phyloP scores from a whole-genome alignment of 2,888 invertebrate species.

The Nomada goodeniana region DNA sequence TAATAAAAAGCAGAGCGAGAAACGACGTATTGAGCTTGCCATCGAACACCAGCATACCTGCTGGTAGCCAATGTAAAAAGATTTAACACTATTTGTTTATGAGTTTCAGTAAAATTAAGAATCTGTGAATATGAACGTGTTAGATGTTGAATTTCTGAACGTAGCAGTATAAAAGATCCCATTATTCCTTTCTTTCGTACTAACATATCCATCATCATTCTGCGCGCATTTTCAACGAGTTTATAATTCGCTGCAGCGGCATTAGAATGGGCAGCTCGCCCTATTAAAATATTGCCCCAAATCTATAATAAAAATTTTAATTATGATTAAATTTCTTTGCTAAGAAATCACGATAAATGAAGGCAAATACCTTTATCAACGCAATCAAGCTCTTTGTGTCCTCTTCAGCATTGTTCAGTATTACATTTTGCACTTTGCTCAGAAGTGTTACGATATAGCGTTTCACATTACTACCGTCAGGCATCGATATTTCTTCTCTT shows the following conservation, averaged over 20 bases:
- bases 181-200: conserved; percentile 87
- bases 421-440: conserved; percentile 87
- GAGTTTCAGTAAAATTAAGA: conserved; percentile 86
- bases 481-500: conserved; percentile 85
- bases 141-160: conserved; percentile 75
- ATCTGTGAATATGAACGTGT: conserved; percentile 83
- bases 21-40: conserved; percentile 88
- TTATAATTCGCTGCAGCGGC: conserved; percentile 89
- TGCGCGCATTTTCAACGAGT: conserved; percentile 87
- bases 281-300: conserved; percentile 88
- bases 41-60: conserved; percentile 89
- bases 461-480: conserved; percentile 90
- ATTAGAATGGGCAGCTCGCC: conserved; percentile 85
- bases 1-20: conserved; percentile 86
- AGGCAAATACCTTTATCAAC: conserved; percentile 83
- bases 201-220: conserved; percentile 87
- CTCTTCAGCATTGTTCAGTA: conserved; percentile 89
- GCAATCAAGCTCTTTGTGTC: conserved; percentile 91
- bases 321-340: not conserved
- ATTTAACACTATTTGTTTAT: conserved; percentile 87
- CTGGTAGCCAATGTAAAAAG: conserved; percentile 88
- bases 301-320: conserved; percentile 85
- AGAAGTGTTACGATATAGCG: conserved; percentile 87
- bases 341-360: not conserved
- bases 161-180: conserved; percentile 71